Evolutionary conservation across 1,140 invertebrate genomes (phyloP).

Genomic region (Agrypnia vestita): DNA sequence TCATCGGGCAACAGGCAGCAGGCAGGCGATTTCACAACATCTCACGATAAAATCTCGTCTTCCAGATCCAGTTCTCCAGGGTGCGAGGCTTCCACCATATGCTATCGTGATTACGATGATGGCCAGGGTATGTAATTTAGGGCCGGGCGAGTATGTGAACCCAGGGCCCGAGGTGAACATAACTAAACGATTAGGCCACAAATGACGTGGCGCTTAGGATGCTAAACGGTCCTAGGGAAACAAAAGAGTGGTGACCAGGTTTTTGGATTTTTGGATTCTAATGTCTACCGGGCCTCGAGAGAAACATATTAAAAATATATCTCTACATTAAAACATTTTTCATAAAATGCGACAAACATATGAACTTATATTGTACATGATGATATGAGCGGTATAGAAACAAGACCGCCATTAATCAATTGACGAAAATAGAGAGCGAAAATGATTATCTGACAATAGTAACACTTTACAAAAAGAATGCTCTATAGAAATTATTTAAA

Average conservation of each 20-base stretch:
- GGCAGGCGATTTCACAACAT: not conserved
- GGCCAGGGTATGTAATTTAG: slow-evolving; percentile 46
- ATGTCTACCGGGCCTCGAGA: not conserved
- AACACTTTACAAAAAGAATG: no score
- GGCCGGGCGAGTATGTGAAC: slow-evolving; percentile 50
- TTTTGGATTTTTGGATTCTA: slow-evolving; percentile 6
- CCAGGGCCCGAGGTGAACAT: slow-evolving; percentile 32
- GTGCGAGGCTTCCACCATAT: slow-evolving; percentile 5
- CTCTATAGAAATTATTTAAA: no score
- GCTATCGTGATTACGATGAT: slow-evolving; percentile 34
- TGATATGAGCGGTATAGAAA: no score
- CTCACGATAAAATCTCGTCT: no score
- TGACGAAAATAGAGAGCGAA: no score
- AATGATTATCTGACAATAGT: no score
- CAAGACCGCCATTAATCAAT: no score
- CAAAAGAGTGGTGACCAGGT: slow-evolving; percentile 38
- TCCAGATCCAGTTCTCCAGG: not conserved
- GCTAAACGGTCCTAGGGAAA: slow-evolving; percentile 18
- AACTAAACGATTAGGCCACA: slow-evolving; percentile 52
- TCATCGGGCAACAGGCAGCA: not conserved
- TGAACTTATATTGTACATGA: no score
- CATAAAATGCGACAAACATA: no score
- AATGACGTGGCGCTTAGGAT: slow-evolving; percentile 57
- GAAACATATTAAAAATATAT: not conserved
- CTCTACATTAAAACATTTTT: no score